These are phyloP conservation scores for Falcaria lacertinaria DNA, from an alignment of 2,888 invertebrate genomes.

Conservation along the genomic window DNA sequence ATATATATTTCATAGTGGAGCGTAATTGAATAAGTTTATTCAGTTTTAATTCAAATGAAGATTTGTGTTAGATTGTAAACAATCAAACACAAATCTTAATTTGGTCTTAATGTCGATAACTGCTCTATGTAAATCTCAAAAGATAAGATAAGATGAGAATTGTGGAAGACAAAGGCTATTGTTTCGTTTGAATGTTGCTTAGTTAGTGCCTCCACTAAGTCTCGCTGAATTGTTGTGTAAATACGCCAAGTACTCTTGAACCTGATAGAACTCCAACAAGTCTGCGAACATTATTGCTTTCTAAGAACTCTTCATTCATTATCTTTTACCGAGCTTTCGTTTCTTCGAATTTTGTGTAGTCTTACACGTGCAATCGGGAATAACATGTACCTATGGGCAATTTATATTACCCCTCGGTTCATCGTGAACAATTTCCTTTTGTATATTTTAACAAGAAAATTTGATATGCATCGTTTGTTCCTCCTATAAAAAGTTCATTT, in stretches of 20 bases:
- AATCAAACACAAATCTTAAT: conserved; percentile 7
- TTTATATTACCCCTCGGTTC: too few relatives aligned
- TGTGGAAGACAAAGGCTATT: conserved; percentile 28
- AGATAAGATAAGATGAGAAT: conserved; percentile 24
- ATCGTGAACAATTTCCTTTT: too few relatives aligned
- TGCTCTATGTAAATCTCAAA: conserved; percentile 19
- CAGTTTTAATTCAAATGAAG: too few relatives aligned
- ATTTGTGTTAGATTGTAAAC: conserved; percentile 2
- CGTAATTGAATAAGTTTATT: too few relatives aligned
- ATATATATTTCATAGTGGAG: too few relatives aligned
- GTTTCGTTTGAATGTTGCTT: conserved; percentile 28
- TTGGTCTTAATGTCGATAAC: conserved; percentile 8
- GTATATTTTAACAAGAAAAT: too few relatives aligned
- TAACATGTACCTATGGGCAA: too few relatives aligned
- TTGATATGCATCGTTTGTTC: too few relatives aligned
- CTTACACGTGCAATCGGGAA: too few relatives aligned
- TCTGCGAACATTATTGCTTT: conserved; percentile 39
- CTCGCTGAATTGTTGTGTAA: conserved; percentile 42
- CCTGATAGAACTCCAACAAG: conserved; percentile 30
- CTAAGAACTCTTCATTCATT: conserved; percentile 41
- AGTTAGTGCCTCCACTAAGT: conserved; percentile 25
- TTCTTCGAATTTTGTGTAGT: too few relatives aligned
- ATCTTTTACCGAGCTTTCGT: conserved; percentile 22
- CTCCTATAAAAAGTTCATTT: too few relatives aligned
- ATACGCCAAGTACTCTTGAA: conserved; percentile 35